Conservation (phyloP, 2,888 invertebrate species). For the Caprella mutica region DNA sequence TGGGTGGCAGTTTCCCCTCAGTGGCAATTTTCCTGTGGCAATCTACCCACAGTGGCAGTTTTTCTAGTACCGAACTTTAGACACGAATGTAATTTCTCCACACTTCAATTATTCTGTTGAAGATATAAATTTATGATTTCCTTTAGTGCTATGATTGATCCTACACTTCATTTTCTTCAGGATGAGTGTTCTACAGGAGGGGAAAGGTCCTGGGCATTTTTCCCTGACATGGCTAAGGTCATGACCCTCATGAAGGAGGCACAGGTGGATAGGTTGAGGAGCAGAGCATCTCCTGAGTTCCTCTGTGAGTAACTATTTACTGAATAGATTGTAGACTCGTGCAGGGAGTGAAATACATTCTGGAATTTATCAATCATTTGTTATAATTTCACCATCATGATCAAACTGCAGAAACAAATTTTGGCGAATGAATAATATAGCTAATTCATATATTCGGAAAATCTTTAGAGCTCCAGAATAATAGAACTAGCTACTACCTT, state of each 20-base stretch:
- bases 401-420: neutral
- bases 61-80: too few species aligned
- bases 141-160: neutral
- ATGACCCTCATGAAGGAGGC: conserved; percentile 29
- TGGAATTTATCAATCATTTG: too few species aligned
- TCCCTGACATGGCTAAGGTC: conserved; percentile 30
- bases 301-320: conserved; percentile 23
- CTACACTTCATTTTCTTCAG: conserved; percentile 5
- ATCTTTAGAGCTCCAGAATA: too few species aligned
- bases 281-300: conserved; percentile 32
- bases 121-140: neutral
- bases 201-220: conserved; percentile 30
- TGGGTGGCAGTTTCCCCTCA: too few species aligned
- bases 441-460: neutral
- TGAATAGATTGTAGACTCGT: too few species aligned
- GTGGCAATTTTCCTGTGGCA: too few species aligned
- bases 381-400: too few species aligned
- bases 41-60: too few species aligned
- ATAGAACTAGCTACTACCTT: too few species aligned
- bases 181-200: conserved; percentile 33
- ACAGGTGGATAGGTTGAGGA: conserved; percentile 26
- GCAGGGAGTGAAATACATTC: too few species aligned
- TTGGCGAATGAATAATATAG: neutral
- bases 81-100: too few species aligned
- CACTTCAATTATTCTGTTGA: too few species aligned